Conservation (phyloP, 2,113 vertebrate species). For the Melanostigma gelatinosum region DNA sequence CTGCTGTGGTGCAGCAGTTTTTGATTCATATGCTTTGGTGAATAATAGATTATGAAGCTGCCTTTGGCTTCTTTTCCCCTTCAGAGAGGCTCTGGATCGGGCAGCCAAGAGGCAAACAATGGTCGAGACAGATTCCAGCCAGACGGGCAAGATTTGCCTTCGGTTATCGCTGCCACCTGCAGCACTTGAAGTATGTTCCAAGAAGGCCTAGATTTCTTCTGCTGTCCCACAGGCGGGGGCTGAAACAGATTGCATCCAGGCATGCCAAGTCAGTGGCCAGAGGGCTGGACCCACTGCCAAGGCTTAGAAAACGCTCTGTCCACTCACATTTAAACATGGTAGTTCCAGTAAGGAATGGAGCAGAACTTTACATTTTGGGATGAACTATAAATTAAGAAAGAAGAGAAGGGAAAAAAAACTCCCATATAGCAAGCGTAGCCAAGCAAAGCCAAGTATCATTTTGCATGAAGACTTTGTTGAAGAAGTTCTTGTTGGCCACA, state of each 20-base stretch:
- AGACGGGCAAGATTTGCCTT: slow-evolving; percentile 40
- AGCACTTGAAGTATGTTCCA: slow-evolving; percentile 46
- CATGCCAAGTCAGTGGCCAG: slow-evolving; percentile 46
- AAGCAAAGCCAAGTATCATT: neutral
- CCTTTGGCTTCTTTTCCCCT: neutral
- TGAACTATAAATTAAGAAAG: slow-evolving; percentile 1
- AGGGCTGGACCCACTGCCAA: slow-evolving; percentile 21
- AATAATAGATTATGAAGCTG: neutral
- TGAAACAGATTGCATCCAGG: slow-evolving; percentile 51
- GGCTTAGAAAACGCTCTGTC: slow-evolving; percentile 8
- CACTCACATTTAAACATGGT: slow-evolving; percentile 8
- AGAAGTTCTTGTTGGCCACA: neutral
- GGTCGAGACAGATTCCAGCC: slow-evolving; percentile 32
- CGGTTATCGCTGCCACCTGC: slow-evolving; percentile 53
- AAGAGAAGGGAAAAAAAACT: neutral
- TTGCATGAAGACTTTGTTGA: neutral
- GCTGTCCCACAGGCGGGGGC: slow-evolving; percentile 35
- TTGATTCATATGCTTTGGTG: neutral
- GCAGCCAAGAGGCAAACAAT: slow-evolving; percentile 12
- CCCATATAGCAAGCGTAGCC: neutral
- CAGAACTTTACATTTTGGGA: neutral
- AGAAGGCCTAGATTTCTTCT: slow-evolving; percentile 32
- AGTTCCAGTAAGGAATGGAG: neutral
- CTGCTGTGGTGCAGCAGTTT: neutral
- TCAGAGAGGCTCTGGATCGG: slow-evolving; percentile 1